Conservation (phyloP, 1,140 invertebrate species). For the Steinernema feltiae region DNA sequence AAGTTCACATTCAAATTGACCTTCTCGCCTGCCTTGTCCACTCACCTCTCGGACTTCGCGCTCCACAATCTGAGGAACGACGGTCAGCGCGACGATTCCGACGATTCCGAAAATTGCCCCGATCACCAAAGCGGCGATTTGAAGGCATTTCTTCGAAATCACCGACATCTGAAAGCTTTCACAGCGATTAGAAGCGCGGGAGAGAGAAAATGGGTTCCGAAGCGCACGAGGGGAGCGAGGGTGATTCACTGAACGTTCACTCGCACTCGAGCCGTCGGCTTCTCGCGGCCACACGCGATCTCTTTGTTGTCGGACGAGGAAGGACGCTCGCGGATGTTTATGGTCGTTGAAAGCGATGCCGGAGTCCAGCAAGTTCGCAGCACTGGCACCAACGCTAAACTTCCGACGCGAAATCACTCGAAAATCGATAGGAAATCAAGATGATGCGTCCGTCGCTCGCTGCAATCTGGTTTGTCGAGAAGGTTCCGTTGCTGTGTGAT, state of each 20-base stretch:
- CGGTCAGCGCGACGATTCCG: constrained; percentile 21
- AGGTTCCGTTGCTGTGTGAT: no score
- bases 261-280: neutral
- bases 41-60: constrained; percentile 18
- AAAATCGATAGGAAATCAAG: neutral
- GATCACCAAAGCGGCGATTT: neutral
- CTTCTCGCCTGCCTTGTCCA: neutral
- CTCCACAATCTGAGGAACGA: constrained; percentile 19
- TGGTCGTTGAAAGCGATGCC: neutral
- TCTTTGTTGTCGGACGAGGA: no score
- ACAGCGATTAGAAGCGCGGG: no score
- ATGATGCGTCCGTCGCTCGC: neutral
- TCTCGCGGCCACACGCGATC: neutral
- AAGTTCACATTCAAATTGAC: constrained; percentile 11
- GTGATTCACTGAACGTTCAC: neutral
- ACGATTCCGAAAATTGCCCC: constrained; percentile 21
- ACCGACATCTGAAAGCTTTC: neutral
- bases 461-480: no score
- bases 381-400: neutral
- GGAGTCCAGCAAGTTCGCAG: neutral
- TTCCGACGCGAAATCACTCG: neutral
- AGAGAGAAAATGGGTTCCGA: neutral
- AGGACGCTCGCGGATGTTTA: neutral
- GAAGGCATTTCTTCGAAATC: neutral
- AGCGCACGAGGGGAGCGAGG: neutral